Conservation (phyloP, 2,797 vertebrate species). For the Erethizon dorsatum region DNA sequence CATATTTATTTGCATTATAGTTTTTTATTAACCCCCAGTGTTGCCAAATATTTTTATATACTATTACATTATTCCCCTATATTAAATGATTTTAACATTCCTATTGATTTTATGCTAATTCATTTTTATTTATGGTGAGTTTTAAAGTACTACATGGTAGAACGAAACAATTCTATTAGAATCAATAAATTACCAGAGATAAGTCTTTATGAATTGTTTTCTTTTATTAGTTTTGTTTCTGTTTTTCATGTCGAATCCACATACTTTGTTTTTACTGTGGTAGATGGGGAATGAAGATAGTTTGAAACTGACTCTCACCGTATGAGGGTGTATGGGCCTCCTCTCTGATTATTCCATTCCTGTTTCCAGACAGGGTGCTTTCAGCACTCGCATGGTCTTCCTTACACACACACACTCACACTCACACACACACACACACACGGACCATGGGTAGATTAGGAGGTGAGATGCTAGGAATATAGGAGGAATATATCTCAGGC, state of each 20-base stretch:
- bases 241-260: background rate
- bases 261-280: background rate
- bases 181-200: background rate
- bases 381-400: background rate
- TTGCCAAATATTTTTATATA: background rate
- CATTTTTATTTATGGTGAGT: constrained; percentile 8
- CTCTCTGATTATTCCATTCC: background rate
- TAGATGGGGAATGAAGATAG: background rate
- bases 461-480: background rate
- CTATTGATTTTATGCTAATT: background rate
- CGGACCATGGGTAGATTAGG: background rate
- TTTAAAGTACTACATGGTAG: background rate
- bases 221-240: background rate
- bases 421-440: background rate
- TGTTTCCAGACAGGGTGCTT: background rate
- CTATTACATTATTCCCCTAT: background rate
- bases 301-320: background rate
- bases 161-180: constrained; percentile 16
- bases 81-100: background rate
- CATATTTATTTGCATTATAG: background rate
- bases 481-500: background rate
- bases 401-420: accelerated
- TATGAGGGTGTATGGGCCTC: accelerated
- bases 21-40: background rate
- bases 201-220: background rate